These are phyloP conservation scores for Acleris emargana DNA, from an alignment of 2,888 invertebrate genomes.

Conservation along the genomic window DNA sequence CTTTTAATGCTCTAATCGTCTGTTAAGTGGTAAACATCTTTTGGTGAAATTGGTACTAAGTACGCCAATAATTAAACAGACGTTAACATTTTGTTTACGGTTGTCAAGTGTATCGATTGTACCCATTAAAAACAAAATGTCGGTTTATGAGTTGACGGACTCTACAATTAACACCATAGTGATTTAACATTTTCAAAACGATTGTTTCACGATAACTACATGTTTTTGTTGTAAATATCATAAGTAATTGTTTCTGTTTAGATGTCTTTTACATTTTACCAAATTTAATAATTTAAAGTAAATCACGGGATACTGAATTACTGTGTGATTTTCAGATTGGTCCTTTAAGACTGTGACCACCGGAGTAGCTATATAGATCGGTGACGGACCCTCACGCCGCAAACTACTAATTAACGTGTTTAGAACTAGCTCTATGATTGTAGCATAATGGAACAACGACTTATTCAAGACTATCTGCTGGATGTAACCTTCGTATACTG, in stretches of 20 bases:
- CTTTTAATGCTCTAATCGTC: too few species aligned
- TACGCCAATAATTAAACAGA: too few species aligned
- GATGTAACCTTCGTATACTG: conserved; percentile 41
- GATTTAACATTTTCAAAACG: conserved; percentile 31
- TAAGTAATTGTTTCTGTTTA: conserved; percentile 42
- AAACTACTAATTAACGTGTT: conserved; percentile 46
- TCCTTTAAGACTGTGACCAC: conserved; percentile 81
- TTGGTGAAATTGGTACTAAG: too few species aligned
- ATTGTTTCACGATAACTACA: conserved; percentile 22
- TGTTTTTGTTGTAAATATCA: conserved; percentile 40
- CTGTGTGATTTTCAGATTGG: conserved; percentile 74
- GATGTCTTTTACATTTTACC: conserved; percentile 23
- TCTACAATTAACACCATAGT: conserved; percentile 25
- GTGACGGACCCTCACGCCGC: conserved; percentile 52
- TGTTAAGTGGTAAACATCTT: too few species aligned
- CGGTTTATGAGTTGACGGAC: not conserved
- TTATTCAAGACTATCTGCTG: conserved; percentile 66
- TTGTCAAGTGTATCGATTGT: too few species aligned
- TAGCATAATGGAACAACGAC: conserved; percentile 74
- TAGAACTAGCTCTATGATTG: conserved; percentile 54
- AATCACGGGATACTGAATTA: conserved; percentile 29
- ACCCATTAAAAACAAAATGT: too few species aligned
- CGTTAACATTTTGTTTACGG: too few species aligned
- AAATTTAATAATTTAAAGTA: conserved; percentile 18
- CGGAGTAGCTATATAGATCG: conserved; percentile 73